Evolutionary conservation across 2,888 invertebrate species (phyloP).

Genomic region (Polydrusus tereticollis): DNA sequence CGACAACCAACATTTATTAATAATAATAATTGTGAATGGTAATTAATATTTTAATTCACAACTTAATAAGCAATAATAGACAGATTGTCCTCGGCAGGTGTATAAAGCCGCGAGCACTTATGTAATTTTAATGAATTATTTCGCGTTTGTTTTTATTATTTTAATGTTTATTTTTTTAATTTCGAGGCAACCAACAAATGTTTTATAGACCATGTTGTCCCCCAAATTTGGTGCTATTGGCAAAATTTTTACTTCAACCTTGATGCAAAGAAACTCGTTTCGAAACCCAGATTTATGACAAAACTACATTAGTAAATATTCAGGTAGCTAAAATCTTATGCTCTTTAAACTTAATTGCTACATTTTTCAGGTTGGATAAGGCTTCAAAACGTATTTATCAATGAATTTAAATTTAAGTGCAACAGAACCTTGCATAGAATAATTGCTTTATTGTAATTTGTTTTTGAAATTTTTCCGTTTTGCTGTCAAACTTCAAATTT

Average conservation of each 20-base stretch:
- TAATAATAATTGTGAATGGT: too few relatives aligned
- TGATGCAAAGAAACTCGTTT: constrained; percentile 23
- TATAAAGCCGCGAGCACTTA: neutral
- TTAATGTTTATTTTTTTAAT: neutral
- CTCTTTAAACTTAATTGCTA: neutral
- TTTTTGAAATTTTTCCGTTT: too few relatives aligned
- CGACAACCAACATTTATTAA: too few relatives aligned
- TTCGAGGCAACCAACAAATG: neutral
- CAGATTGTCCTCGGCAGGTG: neutral
- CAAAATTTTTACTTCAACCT: constrained; percentile 15
- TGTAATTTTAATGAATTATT: neutral
- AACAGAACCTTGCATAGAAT: too few relatives aligned
- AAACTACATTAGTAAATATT: constrained; percentile 13
- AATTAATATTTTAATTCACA: too few relatives aligned
- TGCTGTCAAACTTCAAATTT: too few relatives aligned
- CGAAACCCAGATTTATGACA: constrained; percentile 27
- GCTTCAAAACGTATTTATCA: constrained; percentile 1
- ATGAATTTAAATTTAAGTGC: neutral
- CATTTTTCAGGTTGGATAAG: constrained; percentile 6
- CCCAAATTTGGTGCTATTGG: neutral
- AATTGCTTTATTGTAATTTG: neutral
- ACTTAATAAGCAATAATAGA: neutral
- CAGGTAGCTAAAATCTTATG: constrained; percentile 18
- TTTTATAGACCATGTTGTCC: neutral
- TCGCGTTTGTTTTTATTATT: neutral